Evolutionary conservation across 2,113 vertebrate species (phyloP).

Genomic region (Caloenas nicobarica): DNA sequence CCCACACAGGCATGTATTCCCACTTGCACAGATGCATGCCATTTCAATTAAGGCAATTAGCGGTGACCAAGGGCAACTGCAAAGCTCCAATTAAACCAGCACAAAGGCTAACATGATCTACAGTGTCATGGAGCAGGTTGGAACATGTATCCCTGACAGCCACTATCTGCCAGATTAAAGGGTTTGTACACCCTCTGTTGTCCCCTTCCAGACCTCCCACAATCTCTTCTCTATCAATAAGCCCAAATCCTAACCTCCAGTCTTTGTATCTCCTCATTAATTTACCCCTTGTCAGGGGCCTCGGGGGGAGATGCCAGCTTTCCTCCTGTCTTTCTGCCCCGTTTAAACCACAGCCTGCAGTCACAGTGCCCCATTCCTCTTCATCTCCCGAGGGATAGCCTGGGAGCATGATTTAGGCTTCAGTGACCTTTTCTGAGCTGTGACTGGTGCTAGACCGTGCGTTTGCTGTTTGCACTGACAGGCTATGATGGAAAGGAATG

Average conservation of each 20-base stretch:
- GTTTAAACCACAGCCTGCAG: not conserved
- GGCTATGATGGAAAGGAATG: not conserved
- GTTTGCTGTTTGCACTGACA: not conserved
- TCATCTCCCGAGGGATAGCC: not conserved
- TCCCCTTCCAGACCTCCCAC: not conserved
- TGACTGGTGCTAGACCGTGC: not conserved
- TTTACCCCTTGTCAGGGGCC: not conserved
- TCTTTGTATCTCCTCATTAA: conserved; percentile 13
- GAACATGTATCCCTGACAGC: not conserved
- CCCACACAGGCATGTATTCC: not conserved
- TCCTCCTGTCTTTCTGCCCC: not conserved
- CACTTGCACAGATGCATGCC: fast-evolving
- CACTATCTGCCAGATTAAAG: conserved; percentile 52
- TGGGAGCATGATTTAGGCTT: not conserved
- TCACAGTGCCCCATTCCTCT: not conserved
- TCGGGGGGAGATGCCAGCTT: not conserved
- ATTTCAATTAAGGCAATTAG: conserved; percentile 69
- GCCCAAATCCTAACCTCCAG: not conserved
- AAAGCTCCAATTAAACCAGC: conserved; percentile 60
- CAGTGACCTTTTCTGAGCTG: not conserved
- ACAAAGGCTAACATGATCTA: conserved; percentile 52
- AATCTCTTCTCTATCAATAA: not conserved
- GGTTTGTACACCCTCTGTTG: not conserved
- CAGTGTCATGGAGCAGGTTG: conserved; percentile 37
- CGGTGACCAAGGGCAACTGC: conserved; percentile 58